Base-by-base conservation (phyloP, 2,797 vertebrate genomes). In the Hylomyscus alleni region DNA sequence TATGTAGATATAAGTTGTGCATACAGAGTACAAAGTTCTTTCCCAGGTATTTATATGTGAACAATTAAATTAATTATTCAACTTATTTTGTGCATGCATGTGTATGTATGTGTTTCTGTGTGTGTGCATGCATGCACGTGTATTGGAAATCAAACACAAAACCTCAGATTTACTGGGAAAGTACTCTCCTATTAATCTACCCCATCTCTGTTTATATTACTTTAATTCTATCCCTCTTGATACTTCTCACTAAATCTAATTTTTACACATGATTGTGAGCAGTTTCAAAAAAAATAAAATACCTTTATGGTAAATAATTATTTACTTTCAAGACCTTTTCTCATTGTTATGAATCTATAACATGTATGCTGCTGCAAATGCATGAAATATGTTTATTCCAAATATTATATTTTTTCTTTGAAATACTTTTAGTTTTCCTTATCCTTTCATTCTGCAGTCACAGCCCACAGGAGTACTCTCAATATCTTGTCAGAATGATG, bases 391-490 rank as follows among this genome's bases (percentile, higher is more conserved):
- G 47, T 72, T 93, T 22, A 82, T 94, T 85, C 54, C 81, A 69
- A 86, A 94, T 73, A 31, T 73, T 95, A 69, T n/a, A 52, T 37
- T 97, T 92, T 44, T 60, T 60, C 37, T 73, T 94, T 47, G 5
- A 29, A 95, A 87, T 87, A 40, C 20, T 77, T 80, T 85, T 72
- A 90, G 88, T 29, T 44, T 89, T 95, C 89, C 52, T 91, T 73
- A 81, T 72, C 44, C 72, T 31, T n/a, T 44, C 34, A 95, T 80
- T 72, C 6, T 12, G 72, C 44, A 86, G 6, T 3, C 34, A 54
- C 11, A 22, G n/a, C 15, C 13, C 69, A 89, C 19, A 37, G 92
- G 47, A 87, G 20, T 54, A 4, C n/a, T 95, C 73, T 40, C 29
- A 88, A 34, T 5, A 81, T 17, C n/a, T 91, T 85, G 2, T 37